These are phyloP conservation scores for Crotalus viridis DNA, from an alignment of 2,113 vertebrate genomes.

Conservation along the genomic window DNA sequence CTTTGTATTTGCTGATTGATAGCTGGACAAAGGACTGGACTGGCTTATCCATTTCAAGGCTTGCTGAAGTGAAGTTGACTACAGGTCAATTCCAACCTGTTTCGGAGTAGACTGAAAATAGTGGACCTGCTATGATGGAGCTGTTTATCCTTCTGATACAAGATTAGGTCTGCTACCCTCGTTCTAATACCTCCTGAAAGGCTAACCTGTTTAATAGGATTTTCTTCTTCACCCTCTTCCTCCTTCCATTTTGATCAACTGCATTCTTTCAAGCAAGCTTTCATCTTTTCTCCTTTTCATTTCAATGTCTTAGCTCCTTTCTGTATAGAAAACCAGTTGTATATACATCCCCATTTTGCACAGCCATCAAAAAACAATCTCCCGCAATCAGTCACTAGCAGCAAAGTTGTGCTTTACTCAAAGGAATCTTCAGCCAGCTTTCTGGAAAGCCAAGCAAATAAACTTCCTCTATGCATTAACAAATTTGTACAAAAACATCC, in stretches of 20 bases:
- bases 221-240: background rate
- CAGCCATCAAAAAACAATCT: background rate
- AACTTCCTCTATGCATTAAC: conserved; percentile 51
- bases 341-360: background rate
- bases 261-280: background rate
- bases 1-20: background rate
- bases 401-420: background rate
- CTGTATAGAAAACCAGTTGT: background rate
- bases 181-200: background rate
- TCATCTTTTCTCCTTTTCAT: background rate
- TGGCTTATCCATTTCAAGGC: background rate
- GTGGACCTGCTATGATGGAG: background rate
- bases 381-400: background rate
- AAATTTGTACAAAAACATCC: conserved; percentile 22
- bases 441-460: conserved; percentile 1
- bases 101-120: background rate
- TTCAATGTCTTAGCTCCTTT: background rate
- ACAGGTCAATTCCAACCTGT: background rate
- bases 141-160: background rate
- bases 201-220: background rate
- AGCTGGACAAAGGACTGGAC: background rate
- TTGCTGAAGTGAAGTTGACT: background rate
- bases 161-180: background rate
- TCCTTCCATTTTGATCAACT: background rate
- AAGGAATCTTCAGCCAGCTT: background rate